Evolutionary conservation across 2,797 vertebrate species (phyloP), one percentile per base, ranked within the genome.

Genomic region (Molossus alvarezi): DNA sequence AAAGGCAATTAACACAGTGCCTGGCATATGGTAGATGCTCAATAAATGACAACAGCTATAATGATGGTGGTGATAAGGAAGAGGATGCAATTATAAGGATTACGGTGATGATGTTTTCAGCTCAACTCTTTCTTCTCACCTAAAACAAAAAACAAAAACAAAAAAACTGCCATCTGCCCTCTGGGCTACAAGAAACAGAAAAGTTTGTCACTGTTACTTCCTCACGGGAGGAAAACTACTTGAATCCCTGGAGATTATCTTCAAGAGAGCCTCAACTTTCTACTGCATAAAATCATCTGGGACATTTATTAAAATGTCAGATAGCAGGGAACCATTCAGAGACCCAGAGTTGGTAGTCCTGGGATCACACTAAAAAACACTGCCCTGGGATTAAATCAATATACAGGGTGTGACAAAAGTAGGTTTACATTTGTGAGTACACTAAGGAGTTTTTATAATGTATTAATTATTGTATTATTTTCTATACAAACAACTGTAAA

Each of bases 21-120:
- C 67, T 88, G 73, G 83, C 77, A 96, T 94, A 93, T 45, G 53
- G 94, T 60, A 96, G 94, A 53, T 91, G 82, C 10, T 91, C 29
- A 88, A 37, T 82, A 88, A 97, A 90, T 83, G 55, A 91, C 60
- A 97, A 65, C 81, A 62, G 51, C 62, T 67, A 64, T 71, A n/a
- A 90, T 5, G 79, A 87, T 45, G 33, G 37, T 69, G 45, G n/a
- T 88, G 73, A 94, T 92, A 92, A 96, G 41, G 17, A 90, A 71
- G 3, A 77, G 29, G 18, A 83, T 3, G 48, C 29, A 12, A 75
- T 82, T 69, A 48, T 9, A 84, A 76, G 71, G 29, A n/a, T 69
- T 81, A 37, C 6, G 4, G 14, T 62, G 37, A 84, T 72, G 51
- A 51, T 62, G 15, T 77, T 94, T 85, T 91, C 88, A 94, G 29